Evolutionary conservation across 2,888 invertebrate genomes (phyloP), one percentile per base, ranked within the genome.

Genomic region (Trissoscelio sp.): DNA sequence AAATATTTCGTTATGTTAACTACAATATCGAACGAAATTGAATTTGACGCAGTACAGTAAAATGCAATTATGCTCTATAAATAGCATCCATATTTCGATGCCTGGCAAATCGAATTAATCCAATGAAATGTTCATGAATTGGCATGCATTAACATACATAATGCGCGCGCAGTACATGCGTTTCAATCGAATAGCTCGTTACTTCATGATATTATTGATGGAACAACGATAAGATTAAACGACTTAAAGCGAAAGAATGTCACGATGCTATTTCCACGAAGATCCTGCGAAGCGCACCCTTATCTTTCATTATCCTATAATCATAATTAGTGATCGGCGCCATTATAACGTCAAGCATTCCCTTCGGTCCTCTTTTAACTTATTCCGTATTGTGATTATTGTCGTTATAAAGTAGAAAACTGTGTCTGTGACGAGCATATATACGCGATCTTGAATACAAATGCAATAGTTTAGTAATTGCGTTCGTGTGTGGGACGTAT

Each of bases 251-350:
- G 7, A 34, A 58, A 58, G 53, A 64, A 37, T 53, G n/a, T 22
- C 53, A 5, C 24, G 34, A 9, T 37, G 37, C 37, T n/a, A 3
- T n/a, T 37, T n/a, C 11, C 3, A 37, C n/a, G n/a, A 37, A 37
- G 37, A 37, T 11, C 37, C n/a, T n/a, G 6, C 0, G 5, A 4
- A 12, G 39, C 39, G 12, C 14, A 11, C 39, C 24, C 24, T 55
- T 44, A 55, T 48, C 72, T 18, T 86, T 86, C 85, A 79, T 84
- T 83, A 86, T 85, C 85, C 86, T 87, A 87, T 87, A 85, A 88
- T 88, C 85, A 86, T 88, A 87, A 88, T 88, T 88, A 88, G 86
- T 85, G 87, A 88, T 88, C 87, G 84, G 84, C 87, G 83, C 86
- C 85, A 79, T 86, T 87, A 86, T 83, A 62, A 84, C 81, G 85